Conservation (phyloP, 2,888 invertebrate genomes). For the Eupithecia vulgata region DNA sequence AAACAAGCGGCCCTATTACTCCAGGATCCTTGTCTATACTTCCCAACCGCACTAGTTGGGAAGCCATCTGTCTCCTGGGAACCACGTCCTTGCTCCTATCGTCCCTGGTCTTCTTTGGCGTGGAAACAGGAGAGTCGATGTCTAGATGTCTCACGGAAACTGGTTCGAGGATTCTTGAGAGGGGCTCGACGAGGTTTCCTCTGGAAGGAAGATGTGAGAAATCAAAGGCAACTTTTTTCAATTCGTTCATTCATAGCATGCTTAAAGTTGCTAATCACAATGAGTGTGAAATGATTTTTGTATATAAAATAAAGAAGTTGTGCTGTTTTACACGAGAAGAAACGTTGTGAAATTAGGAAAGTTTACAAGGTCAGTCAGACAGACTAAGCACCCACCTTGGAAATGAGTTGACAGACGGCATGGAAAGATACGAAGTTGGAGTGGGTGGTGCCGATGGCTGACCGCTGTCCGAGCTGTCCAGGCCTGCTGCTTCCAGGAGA, state of each 20-base stretch:
- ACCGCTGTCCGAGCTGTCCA: conserved; percentile 77
- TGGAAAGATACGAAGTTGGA: conserved; percentile 92
- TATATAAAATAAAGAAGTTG: no score
- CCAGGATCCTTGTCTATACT: conserved; percentile 92
- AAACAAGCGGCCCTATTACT: conserved; percentile 92
- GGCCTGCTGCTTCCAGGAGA: conserved; percentile 73
- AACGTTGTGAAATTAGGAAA: background rate
- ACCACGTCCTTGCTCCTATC: conserved; percentile 58
- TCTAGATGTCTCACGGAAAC: conserved; percentile 90
- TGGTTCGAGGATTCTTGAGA: conserved; percentile 91
- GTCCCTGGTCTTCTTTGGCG: conserved; percentile 54
- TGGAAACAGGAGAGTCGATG: conserved; percentile 72
- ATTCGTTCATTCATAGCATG: no score
- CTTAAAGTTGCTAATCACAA: no score
- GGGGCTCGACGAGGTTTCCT: conserved; percentile 89
- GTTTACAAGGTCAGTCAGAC: background rate
- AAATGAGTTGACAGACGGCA: conserved; percentile 94
- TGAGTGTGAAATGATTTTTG: no score
- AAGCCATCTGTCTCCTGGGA: conserved; percentile 74
- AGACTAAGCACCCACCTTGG: conserved; percentile 83
- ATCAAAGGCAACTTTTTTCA: background rate
- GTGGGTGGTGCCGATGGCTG: conserved; percentile 79
- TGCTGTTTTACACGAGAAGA: background rate
- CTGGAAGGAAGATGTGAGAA: conserved; percentile 61
- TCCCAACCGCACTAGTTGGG: conserved; percentile 85